A percentile compares a stretch with the other conserved stretches of the same genome.
phyloP scores from a whole-genome alignment of 2,797 vertebrate species.

The Podargus strigoides region DNA sequence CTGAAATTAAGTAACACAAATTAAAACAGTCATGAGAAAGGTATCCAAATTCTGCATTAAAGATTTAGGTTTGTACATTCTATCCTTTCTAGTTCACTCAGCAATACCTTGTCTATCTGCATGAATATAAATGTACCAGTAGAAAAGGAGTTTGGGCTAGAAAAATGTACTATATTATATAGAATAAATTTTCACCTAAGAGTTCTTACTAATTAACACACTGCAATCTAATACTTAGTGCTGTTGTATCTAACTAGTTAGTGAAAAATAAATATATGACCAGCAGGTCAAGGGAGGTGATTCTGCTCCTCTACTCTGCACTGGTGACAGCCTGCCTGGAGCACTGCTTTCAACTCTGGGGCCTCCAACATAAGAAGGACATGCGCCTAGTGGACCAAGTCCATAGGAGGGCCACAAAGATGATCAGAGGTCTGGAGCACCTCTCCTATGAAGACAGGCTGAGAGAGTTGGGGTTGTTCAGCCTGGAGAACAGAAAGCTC shows the following conservation, averaged over 20 bases:
- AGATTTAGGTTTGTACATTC: neutral
- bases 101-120: neutral
- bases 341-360: too few species aligned
- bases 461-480: too few species aligned
- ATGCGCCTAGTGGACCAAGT: too few species aligned
- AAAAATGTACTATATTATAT: neutral
- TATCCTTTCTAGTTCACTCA: neutral
- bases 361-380: too few species aligned
- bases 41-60: neutral
- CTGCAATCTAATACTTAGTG: constrained; percentile 17
- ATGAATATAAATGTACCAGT: neutral
- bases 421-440: too few species aligned
- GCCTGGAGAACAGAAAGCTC: too few species aligned
- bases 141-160: neutral
- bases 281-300: too few species aligned
- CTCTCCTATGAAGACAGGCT: too few species aligned
- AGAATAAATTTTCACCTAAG: neutral
- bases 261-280: neutral
- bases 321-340: too few species aligned
- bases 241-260: neutral
- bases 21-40: neutral
- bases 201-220: neutral
- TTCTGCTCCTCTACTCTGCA: too few species aligned
- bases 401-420: too few species aligned
- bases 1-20: neutral